Base-by-base conservation (phyloP, 2,113 vertebrate genomes). In the Crypturellus undulatus region DNA sequence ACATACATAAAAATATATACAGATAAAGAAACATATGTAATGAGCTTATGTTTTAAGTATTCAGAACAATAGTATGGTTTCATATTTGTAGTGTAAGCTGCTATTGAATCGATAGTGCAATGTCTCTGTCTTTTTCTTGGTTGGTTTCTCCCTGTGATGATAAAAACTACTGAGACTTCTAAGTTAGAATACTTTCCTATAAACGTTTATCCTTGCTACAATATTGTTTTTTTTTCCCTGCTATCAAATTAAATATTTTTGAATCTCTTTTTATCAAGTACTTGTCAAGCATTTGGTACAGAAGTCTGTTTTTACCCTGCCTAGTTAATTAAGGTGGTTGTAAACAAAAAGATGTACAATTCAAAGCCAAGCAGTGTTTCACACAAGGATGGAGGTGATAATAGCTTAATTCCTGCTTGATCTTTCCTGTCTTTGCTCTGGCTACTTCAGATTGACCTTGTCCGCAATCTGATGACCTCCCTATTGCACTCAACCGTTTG, bases 391-490 rank as follows among this genome's bases (percentile, higher is more conserved):
- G 97, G 97, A 98, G 97, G 98, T 98, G 98, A 98, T 99, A 99
- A 98, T 98, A 98, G 98, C 98, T 98, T 98, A 98, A 98, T 99
- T 99, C 98, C 96, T 97, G 91, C 84, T 97, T 98, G 97, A 98
- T 98, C 98, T 98, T 98, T 98, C 98, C 98, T 93, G 97, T 98
- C 98, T 98, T 98, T 98, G 98, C 98, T 98, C 97, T 97, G 97
- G 96, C 97, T 97, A 98, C 98, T 98, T 97, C 90, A 96, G 96
- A 94, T 63, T 99, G 98, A 99, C 98, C 98, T 97, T 98, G 97
- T 97, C 98, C 97, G 51, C 97, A 98, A 98, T 98, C 98, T 98
- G 97, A 97, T 99, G 99, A 99, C 99, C 99, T 98, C 86, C 94
- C 96, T 90, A 80, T 97, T 98, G 98, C 98, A 97, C 97, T 98